Conservation (phyloP, 2,888 invertebrate species). For the Nomada ruficornis region DNA sequence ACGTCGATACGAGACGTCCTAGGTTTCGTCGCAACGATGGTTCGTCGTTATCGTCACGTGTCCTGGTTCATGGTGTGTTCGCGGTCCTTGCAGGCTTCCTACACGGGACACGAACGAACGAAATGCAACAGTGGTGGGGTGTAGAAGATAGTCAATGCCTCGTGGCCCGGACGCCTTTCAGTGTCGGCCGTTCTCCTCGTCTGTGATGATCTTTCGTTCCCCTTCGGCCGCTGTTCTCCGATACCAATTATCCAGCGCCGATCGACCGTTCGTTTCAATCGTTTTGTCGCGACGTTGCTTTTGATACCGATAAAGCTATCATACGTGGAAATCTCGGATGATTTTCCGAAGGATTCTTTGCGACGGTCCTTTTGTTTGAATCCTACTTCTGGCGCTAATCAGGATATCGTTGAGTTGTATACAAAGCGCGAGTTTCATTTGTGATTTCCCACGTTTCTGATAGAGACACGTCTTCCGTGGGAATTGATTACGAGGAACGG, state of each 20-base stretch:
- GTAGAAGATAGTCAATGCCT: constrained; percentile 72
- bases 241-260: background rate
- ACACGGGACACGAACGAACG: constrained; percentile 37
- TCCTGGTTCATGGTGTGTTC: constrained; percentile 1
- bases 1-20: background rate
- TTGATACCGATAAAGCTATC: no score
- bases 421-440: no score
- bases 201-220: constrained; percentile 53
- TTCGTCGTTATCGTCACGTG: constrained; percentile 27
- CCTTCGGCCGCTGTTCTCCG: background rate
- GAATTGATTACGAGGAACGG: background rate
- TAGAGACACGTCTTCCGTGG: background rate
- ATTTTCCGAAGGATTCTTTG: no score
- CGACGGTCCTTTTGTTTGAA: no score
- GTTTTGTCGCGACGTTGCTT: background rate
- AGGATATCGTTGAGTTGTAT: no score
- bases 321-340: no score
- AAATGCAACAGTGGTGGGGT: constrained; percentile 71
- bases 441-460: no score
- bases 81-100: constrained; percentile 22
- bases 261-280: background rate
- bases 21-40: background rate
- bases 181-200: constrained; percentile 73
- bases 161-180: constrained; percentile 76
- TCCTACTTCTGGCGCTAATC: no score